Conservation (phyloP, 2,797 vertebrate genomes). For the Anableps anableps region DNA sequence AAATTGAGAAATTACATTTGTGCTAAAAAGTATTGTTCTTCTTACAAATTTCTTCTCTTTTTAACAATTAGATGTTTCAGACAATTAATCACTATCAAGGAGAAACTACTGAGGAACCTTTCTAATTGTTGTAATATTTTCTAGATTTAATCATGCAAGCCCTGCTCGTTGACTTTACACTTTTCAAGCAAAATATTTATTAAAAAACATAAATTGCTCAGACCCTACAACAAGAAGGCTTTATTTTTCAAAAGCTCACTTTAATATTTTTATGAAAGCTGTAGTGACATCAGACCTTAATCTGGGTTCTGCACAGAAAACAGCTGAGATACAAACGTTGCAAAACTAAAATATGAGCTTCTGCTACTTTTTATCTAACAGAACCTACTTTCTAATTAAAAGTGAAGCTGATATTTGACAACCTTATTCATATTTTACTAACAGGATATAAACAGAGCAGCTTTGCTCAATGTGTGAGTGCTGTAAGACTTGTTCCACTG, state of each 20-base stretch:
- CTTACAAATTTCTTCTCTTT: background rate
- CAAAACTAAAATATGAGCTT: background rate
- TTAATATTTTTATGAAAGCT: background rate
- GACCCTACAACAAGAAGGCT: background rate
- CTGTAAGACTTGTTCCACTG: conserved; percentile 39
- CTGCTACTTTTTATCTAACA: background rate
- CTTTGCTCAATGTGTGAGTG: conserved; percentile 20
- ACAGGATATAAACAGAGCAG: background rate
- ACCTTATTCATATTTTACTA: background rate
- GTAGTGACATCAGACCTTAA: background rate
- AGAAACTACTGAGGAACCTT: background rate
- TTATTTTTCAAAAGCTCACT: background rate
- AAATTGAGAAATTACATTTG: background rate
- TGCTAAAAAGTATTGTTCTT: background rate
- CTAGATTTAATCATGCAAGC: background rate
- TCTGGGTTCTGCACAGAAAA: background rate
- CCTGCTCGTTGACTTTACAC: background rate
- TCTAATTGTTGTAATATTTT: background rate
- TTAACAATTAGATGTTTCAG: background rate
- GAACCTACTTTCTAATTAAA: background rate
- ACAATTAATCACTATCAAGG: background rate
- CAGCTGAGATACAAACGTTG: background rate
- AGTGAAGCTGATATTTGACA: background rate
- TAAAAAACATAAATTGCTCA: background rate
- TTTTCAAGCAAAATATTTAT: background rate